Evolutionary conservation across 2,113 vertebrate species (phyloP), one percentile per base, ranked within the genome.

Genomic region (Platysteira castanea): DNA sequence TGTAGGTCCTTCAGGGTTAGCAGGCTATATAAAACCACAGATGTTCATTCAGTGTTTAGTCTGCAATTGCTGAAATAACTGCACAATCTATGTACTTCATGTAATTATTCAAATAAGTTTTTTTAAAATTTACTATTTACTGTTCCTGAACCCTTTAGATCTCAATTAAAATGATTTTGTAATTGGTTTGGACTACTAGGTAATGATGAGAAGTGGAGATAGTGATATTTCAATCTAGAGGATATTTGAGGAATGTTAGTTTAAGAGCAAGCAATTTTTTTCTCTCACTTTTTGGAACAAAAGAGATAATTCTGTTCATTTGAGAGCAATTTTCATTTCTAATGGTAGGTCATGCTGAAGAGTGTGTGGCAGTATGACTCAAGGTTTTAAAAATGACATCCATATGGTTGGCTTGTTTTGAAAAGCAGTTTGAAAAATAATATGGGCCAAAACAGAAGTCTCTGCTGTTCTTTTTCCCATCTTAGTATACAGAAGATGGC

Each of bases 371-470:
- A 91, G 19, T 28, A 42, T 91, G 94, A 94, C 78, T 96, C 63
- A 78, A 20, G 13, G 23, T 93, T 97, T 91, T 85, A 65, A 63
- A 91, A 93, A 90, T 74, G 22, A 64, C 16, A 20, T 87, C 71
- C 84, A 57, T 96, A 79, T 93, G 75, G 77, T 74, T 92, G 60
- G 33, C 81, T 90, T 88, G 26, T 84, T 96, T 89, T 41, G 84
- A 92, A 95, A 94, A 86, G 21, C 57, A 61, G 30, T 77, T 86
- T 69, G 68, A 91, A 84, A 93, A 94, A 84, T 69, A 76, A 57
- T 60, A 67, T 7, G n/a, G 74, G 50, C 37, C 35, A 81, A 84
- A 93, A 60, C 21, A 14, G 67, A 79, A 76, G 52, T 60, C 26
- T 75, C 50, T 84, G 22, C 39, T 71, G 14, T 37, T 91, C 7